Percentiles rank a stretch among this genome's conserved stretches.
Conservation (phyloP, 92 coral and sea anemone genomes). For the Epizoanthus fatuus region DNA sequence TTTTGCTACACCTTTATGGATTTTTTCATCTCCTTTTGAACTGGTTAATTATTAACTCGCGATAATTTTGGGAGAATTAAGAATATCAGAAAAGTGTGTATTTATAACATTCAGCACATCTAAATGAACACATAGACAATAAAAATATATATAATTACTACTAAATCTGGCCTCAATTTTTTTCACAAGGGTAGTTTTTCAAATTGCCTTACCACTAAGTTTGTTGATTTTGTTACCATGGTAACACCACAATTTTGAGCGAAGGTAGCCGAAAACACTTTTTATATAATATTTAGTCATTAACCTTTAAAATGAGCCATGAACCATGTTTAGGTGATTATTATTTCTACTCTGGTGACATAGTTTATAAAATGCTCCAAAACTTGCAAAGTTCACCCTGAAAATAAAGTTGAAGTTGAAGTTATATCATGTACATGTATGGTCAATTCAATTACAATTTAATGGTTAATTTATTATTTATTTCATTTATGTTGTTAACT, state of each 20-base stretch:
- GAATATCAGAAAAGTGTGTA: conserved; percentile 9
- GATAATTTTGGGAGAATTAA: not conserved
- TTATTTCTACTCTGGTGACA: no score
- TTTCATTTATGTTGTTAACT: not conserved
- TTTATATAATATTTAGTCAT: no score
- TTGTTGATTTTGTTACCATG: conserved; percentile 4
- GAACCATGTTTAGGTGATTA: no score
- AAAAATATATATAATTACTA: not conserved
- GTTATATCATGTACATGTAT: not conserved
- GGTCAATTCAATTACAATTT: not conserved
- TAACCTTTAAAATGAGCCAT: no score
- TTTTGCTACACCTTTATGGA: not conserved
- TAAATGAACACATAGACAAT: not conserved
- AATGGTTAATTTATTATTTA: not conserved
- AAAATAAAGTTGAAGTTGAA: no score
- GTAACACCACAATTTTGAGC: not conserved
- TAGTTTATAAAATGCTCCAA: no score
- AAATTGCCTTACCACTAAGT: not conserved
- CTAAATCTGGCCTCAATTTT: not conserved
- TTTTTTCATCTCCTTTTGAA: not conserved
- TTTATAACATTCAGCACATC: not conserved
- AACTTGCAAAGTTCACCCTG: no score
- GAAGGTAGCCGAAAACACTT: no score
- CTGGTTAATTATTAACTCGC: not conserved
- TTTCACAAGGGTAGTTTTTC: not conserved